Evolutionary conservation across 2,797 vertebrate species (phyloP).

Genomic region (Chelidonichthys spinosus): DNA sequence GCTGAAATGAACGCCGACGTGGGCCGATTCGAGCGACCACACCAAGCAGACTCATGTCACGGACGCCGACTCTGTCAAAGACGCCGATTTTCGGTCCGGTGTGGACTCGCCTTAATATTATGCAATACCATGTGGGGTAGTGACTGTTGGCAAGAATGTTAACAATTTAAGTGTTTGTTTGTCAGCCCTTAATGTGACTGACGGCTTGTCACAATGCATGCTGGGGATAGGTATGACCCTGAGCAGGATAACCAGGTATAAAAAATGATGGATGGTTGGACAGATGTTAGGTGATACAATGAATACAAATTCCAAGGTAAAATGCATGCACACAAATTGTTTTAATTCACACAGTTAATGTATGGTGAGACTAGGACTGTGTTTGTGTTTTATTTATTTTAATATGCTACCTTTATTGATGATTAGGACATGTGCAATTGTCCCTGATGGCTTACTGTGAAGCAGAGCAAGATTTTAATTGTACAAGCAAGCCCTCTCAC

Average conservation of each 20-base stretch:
- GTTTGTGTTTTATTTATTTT: not conserved
- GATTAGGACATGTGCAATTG: constrained; percentile 4
- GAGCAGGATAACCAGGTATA: not conserved
- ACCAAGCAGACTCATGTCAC: no score
- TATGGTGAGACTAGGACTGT: not conserved
- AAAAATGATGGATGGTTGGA: not conserved
- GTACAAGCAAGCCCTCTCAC: constrained; percentile 3
- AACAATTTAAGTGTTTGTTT: not conserved
- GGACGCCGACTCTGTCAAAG: no score
- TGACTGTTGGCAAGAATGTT: not conserved
- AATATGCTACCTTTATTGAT: not conserved
- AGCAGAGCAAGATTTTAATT: constrained; percentile 6
- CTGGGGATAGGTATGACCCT: not conserved
- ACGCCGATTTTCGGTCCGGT: no score
- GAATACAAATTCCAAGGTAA: not conserved
- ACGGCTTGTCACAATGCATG: not conserved
- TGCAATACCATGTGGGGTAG: not conserved
- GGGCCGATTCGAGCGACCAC: no score
- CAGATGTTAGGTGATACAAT: not conserved
- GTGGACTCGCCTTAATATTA: no score
- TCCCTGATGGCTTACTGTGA: not conserved
- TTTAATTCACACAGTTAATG: not conserved
- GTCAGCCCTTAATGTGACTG: not conserved
- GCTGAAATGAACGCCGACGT: no score
- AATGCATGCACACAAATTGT: not conserved